Percentiles rank a stretch among this genome's conserved stretches.
These are phyloP conservation scores for Orientallactaga sibirica DNA, from an alignment of 2,797 vertebrate genomes.

Conservation along the genomic window DNA sequence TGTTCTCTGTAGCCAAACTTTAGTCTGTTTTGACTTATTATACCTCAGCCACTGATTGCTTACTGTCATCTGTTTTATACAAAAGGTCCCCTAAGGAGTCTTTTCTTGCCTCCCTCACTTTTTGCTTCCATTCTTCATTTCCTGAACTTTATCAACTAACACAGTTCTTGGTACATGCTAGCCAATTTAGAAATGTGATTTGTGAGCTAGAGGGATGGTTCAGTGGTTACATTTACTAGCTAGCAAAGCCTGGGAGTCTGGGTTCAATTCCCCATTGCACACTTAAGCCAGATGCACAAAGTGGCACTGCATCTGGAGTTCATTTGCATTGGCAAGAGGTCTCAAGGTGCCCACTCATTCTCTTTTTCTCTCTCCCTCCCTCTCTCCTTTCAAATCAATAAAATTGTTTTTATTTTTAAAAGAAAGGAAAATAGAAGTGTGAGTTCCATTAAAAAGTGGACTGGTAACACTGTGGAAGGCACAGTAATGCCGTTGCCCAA, in stretches of 20 bases:
- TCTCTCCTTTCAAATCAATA: too few relatives aligned
- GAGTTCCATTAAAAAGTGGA: not conserved
- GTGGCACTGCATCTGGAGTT: too few relatives aligned
- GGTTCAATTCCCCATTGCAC: too few relatives aligned
- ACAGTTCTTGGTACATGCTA: not conserved
- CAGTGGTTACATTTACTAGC: too few relatives aligned
- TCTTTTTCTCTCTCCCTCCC: too few relatives aligned
- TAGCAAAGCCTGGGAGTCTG: too few relatives aligned
- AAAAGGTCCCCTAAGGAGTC: not conserved
- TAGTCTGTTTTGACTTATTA: not conserved
- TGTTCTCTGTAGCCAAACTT: not conserved
- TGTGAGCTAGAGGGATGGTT: too few relatives aligned
- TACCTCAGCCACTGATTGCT: not conserved
- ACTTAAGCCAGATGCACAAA: too few relatives aligned
- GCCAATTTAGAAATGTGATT: not conserved
- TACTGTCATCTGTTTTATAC: not conserved
- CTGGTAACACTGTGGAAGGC: not conserved
- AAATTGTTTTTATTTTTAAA: too few relatives aligned
- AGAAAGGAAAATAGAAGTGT: too few relatives aligned
- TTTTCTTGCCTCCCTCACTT: not conserved
- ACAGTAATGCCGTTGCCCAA: not conserved
- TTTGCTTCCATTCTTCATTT: not conserved
- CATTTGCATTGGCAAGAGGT: too few relatives aligned
- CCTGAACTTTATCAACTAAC: not conserved
- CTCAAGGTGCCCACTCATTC: too few relatives aligned